Percentiles rank a stretch among this genome's conserved stretches.
These are phyloP conservation scores for Cantharis lateralis DNA, from an alignment of 2,888 invertebrate genomes.

Conservation along the genomic window DNA sequence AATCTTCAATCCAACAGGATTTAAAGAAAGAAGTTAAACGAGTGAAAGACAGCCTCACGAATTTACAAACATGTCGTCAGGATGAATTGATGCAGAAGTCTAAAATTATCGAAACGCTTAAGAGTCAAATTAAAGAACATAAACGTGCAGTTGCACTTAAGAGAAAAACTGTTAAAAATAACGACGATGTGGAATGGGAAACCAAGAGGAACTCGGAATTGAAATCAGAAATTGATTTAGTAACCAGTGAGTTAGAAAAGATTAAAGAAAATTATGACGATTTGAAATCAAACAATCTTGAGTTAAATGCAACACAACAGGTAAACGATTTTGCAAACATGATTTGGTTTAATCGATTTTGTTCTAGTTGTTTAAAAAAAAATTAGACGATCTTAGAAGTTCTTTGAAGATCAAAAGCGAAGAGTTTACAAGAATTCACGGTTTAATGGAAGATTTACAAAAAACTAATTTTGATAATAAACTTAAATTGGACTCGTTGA, in stretches of 20 bases:
- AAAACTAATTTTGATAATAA: slow-evolving; percentile 43
- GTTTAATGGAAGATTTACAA: slow-evolving; percentile 40
- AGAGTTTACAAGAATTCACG: slow-evolving; percentile 39
- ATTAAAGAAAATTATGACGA: background rate
- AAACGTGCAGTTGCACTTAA: background rate
- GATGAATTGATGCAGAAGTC: background rate
- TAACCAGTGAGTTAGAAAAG: background rate
- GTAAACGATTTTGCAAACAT: background rate
- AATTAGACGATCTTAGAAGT: slow-evolving; percentile 20
- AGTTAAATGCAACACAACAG: background rate
- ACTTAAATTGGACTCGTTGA: slow-evolving; percentile 42
- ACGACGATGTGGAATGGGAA: background rate
- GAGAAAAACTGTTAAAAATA: background rate
- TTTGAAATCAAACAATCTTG: background rate
- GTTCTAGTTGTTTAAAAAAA: background rate
- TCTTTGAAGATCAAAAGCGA: slow-evolving; percentile 35
- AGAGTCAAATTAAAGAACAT: background rate
- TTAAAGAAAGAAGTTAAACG: slow-evolving; percentile 18
- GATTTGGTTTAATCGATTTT: background rate
- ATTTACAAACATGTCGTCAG: background rate
- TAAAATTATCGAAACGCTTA: background rate
- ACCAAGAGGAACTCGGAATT: background rate
- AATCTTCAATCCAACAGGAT: background rate
- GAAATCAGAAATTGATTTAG: background rate
- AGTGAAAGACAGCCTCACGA: slow-evolving; percentile 16